These are phyloP conservation scores for Zaprionus davidi DNA, from an alignment of 1,140 invertebrate genomes.

Conservation along the genomic window DNA sequence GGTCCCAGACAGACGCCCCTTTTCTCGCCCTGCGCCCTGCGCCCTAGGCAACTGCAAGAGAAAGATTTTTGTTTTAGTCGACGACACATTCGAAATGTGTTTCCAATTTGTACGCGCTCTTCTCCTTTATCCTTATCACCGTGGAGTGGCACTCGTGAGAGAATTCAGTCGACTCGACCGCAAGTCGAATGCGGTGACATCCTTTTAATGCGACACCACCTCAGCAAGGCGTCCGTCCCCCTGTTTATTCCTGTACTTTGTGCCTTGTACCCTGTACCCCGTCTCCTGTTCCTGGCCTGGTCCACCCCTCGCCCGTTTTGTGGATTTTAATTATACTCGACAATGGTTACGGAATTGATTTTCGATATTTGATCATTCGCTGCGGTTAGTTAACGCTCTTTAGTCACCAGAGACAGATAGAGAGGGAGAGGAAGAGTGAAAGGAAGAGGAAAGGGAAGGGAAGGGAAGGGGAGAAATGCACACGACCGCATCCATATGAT, in stretches of 20 bases:
- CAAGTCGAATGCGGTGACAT: conserved; percentile 72
- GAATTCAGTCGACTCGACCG: conserved; percentile 67
- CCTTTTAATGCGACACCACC: conserved; percentile 76
- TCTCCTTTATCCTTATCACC: conserved; percentile 68
- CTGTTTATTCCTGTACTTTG: neutral
- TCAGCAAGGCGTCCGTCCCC: conserved; percentile 61
- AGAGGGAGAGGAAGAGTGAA: neutral
- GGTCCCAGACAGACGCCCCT: conserved; percentile 31
- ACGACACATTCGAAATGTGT: conserved; percentile 72
- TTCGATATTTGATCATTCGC: conserved; percentile 82
- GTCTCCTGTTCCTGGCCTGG: conserved; percentile 1
- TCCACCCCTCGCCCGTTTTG: conserved; percentile 45
- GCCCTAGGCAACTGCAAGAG: neutral
- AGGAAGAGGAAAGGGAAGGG: conserved; percentile 14
- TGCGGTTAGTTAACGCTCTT: conserved; percentile 81
- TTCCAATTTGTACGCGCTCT: conserved; percentile 70
- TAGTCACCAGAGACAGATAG: conserved; percentile 43
- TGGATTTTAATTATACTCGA: conserved; percentile 78
- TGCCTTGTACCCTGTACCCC: neutral
- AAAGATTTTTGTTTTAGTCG: conserved; percentile 61
- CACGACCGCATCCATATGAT: conserved; percentile 52
- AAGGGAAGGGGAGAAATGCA: conserved; percentile 45
- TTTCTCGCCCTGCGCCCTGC: conserved; percentile 23
- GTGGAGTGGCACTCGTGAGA: conserved; percentile 80
- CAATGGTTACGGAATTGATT: conserved; percentile 79